Evolutionary conservation across 2,113 vertebrate genomes (phyloP), one percentile per base, ranked within the genome.

Genomic region (Salvator merianae): DNA sequence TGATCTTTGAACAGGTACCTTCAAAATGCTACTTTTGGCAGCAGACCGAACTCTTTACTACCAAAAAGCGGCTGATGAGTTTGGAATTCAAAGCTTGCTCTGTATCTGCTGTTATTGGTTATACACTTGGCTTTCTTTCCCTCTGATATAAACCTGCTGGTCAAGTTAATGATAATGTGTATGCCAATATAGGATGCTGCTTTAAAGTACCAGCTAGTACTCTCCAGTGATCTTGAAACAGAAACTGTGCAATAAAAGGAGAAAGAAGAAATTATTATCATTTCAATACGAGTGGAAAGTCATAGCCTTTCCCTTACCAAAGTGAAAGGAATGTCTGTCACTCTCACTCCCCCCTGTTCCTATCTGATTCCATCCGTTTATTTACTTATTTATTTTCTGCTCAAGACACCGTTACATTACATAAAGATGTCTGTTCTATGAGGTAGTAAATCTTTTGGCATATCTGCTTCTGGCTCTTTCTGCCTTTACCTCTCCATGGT

Each of bases 71-170:
- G 71, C 73, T 43, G 62, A 30, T 88, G 88, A 86, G 70, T 62
- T 8, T 85, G 71, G 43, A 32, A 40, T 86, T 81, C 79, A 43
- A 50, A 74, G 43, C 74, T 75, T 75, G 28, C 75, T 65, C 78
- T 72, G 74, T 81, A 76, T 63, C 72, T 65, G 88, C 86, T 77
- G 80, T 83, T 92, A 9, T 82, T 92, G 85, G 82, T 89, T 81
- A 65, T 80, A 79, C 73, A 77, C 83, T 79, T 0, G 0, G 24
- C 77, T 70, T 89, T 71, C 73, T 88, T 84, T 62, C 88, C 74
- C 55, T 88, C 79, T 78, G 77, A 1, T 0, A 7, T 81, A 71
- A 22, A 32, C 70, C 79, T 84, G 38, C 24, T 30, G 34, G 86
- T 82, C 43, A 47, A 47, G 43, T 47, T 47, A 47, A 7, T 47